Evolutionary conservation across 1,140 invertebrate genomes (phyloP).

Genomic region (Nasonia longicornis): DNA sequence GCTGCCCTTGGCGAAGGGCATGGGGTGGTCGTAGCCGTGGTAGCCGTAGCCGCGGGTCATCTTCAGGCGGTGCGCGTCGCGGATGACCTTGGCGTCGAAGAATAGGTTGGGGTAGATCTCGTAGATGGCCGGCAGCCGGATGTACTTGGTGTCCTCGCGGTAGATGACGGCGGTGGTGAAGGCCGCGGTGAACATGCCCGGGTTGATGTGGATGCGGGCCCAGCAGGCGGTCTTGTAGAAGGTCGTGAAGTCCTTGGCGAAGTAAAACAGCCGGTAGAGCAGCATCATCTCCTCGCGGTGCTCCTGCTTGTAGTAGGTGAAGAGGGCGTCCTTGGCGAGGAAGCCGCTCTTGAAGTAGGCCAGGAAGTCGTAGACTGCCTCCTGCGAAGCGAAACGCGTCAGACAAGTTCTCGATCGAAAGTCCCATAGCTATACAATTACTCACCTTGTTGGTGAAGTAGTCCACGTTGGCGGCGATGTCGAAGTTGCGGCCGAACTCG

Average conservation of each 20-base stretch:
- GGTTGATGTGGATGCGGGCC: conserved; percentile 74
- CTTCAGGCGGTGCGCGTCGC: conserved; percentile 29
- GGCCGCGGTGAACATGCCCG: conserved; percentile 74
- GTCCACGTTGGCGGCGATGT: conserved; percentile 69
- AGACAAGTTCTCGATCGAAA: too few species aligned
- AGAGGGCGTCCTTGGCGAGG: conserved; percentile 62
- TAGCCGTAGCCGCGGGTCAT: conserved; percentile 34
- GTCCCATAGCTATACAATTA: too few species aligned
- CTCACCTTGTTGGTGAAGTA: conserved; percentile 64
- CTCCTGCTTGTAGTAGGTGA: conserved; percentile 64
- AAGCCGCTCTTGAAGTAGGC: conserved; percentile 62
- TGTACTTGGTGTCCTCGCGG: conserved; percentile 72
- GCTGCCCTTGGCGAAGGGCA: not conserved
- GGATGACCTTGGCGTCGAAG: conserved; percentile 68
- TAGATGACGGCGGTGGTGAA: conserved; percentile 73
- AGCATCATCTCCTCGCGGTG: conserved; percentile 71
- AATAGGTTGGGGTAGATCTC: conserved; percentile 76
- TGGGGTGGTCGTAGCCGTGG: not conserved
- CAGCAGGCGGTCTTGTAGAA: conserved; percentile 77
- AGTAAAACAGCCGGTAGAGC: conserved; percentile 73
- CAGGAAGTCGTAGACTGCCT: conserved; percentile 58
- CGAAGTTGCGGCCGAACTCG: conserved; percentile 71
- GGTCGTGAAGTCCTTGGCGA: conserved; percentile 74
- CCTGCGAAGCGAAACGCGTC: conserved; percentile 43
- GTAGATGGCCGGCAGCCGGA: conserved; percentile 75